These are phyloP conservation scores for Cantharis lateralis DNA, from an alignment of 2,888 invertebrate genomes.

Conservation along the genomic window DNA sequence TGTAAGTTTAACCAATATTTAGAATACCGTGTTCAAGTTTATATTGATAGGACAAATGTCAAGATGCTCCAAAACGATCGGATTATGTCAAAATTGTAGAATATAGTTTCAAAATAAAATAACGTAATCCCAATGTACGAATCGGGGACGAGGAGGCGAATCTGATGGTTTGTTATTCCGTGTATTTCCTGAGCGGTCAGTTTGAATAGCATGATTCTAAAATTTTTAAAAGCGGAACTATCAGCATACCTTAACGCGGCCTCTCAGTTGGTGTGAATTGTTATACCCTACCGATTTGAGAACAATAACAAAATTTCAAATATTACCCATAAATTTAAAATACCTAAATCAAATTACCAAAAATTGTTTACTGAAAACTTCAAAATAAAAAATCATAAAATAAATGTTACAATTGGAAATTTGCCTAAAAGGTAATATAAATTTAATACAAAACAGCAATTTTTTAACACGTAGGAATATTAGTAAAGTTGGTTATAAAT, in stretches of 20 bases:
- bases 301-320: background rate
- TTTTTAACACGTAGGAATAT: background rate
- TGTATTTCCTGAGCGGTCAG: background rate
- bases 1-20: background rate
- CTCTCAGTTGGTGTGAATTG: background rate
- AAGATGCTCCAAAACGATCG: background rate
- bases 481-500: background rate
- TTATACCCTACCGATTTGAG: background rate
- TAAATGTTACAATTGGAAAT: background rate
- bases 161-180: background rate
- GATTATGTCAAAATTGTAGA: background rate
- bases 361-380: background rate
- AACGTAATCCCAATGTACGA: background rate
- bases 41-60: too few species aligned
- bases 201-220: background rate
- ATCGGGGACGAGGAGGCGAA: background rate
- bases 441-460: background rate
- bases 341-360: background rate
- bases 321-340: background rate
- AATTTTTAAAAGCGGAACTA: background rate
- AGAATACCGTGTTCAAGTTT: too few species aligned
- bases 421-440: background rate
- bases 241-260: background rate
- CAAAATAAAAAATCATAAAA: background rate
- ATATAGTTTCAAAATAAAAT: background rate